phyloP scores from a whole-genome alignment of 2,797 vertebrate species.

The Uromys caudimaculatus region DNA sequence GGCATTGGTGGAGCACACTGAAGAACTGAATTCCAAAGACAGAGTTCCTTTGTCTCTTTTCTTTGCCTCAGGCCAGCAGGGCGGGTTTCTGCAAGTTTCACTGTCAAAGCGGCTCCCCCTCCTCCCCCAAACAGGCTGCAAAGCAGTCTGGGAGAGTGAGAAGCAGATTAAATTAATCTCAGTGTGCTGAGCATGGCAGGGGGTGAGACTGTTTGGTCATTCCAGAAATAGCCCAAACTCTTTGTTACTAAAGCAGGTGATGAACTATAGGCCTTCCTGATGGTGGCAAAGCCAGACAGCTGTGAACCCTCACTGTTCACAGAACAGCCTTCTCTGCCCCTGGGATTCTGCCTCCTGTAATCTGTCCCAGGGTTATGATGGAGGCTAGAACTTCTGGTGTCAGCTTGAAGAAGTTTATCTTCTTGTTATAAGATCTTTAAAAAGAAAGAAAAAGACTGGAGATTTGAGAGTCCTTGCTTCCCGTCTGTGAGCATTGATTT shows the following conservation, averaged over 20 bases:
- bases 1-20: not conserved
- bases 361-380: not conserved
- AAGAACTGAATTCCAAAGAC: conserved; percentile 46
- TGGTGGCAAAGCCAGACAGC: not conserved
- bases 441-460: not conserved
- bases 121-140: conserved; percentile 31
- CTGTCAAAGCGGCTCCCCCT: conserved; percentile 58
- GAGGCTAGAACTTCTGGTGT: not conserved
- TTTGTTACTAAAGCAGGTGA: conserved; percentile 69
- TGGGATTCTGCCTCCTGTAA: not conserved
- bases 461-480: conserved; percentile 32
- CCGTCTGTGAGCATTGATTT: not conserved
- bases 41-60: conserved; percentile 64
- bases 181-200: conserved; percentile 66
- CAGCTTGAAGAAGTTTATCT: not conserved
- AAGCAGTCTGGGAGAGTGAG: conserved; percentile 64
- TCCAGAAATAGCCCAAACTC: conserved; percentile 76
- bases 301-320: not conserved
- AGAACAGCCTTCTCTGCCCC: not conserved
- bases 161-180: conserved; percentile 82
- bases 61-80: conserved; percentile 52
- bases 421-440: not conserved
- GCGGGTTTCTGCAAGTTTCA: conserved; percentile 75
- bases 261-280: conserved; percentile 26
- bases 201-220: conserved; percentile 64